Evolutionary conservation across 2,888 invertebrate species (phyloP).

Genomic region (Phorcus lineatus): DNA sequence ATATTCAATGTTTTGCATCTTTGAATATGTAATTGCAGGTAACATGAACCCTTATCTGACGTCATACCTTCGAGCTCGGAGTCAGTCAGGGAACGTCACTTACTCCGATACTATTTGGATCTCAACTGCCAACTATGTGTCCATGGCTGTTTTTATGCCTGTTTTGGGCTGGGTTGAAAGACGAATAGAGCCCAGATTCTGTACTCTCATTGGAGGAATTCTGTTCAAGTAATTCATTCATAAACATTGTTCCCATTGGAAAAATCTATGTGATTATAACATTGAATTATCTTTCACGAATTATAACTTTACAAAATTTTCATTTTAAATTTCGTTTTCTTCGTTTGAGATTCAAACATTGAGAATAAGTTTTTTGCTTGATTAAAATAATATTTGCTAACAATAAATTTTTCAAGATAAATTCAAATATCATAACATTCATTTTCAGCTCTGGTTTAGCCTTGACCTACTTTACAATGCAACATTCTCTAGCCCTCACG

Average conservation of each 20-base stretch:
- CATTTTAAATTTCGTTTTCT: no score
- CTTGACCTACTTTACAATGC: constrained; percentile 19
- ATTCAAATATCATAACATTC: no score
- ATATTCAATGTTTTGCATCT: no score
- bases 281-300: no score
- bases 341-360: no score
- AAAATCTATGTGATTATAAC: no score
- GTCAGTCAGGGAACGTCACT: not conserved
- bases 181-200: not conserved
- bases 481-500: not conserved
- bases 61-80: not conserved
- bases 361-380: no score
- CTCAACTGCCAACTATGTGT: not conserved
- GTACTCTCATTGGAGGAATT: not conserved
- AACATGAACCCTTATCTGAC: constrained; percentile 1
- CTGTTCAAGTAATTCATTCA: not conserved
- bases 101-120: not conserved
- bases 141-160: not conserved
- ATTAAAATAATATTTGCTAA: no score
- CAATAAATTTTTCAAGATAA: no score
- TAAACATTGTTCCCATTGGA: no score
- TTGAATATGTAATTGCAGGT: not conserved
- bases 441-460: constrained; percentile 16
- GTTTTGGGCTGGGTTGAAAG: not conserved
- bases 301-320: no score